Conservation (phyloP, 2,888 invertebrate genomes). For the Hipparchia sbordonii region DNA sequence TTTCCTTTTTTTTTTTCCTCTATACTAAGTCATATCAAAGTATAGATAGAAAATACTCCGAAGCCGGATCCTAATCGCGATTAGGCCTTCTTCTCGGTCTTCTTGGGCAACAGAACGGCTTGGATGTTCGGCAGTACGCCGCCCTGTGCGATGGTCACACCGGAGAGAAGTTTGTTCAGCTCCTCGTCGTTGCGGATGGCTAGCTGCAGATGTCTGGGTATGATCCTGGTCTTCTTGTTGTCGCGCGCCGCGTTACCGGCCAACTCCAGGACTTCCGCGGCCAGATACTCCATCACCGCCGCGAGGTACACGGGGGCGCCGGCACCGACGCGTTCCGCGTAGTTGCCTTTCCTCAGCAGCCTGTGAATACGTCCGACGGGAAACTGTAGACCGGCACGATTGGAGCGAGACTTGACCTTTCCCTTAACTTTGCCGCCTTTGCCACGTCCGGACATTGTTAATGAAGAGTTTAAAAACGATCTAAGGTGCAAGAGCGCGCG, state of each 20-base stretch:
- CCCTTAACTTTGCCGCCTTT: not conserved
- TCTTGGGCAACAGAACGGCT: constrained; percentile 88
- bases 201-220: constrained; percentile 69
- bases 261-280: constrained; percentile 86
- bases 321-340: constrained; percentile 82
- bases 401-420: constrained; percentile 38
- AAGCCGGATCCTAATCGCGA: no score
- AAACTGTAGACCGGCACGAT: constrained; percentile 82
- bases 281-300: constrained; percentile 85
- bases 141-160: constrained; percentile 91
- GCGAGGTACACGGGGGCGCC: constrained; percentile 79
- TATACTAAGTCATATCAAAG: no score
- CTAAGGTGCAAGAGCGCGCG: no score
- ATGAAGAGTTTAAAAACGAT: no score
- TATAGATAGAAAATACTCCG: no score
- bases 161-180: constrained; percentile 86
- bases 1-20: not conserved
- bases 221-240: constrained; percentile 88
- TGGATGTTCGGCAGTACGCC: constrained; percentile 92
- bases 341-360: constrained; percentile 82
- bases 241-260: constrained; percentile 86
- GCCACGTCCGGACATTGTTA: no score
- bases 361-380: constrained; percentile 81
- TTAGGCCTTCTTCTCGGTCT: constrained; percentile 66
- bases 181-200: constrained; percentile 32